Evolutionary conservation across 2,888 invertebrate species (phyloP), one percentile per base, ranked within the genome.

Genomic region (Zygogramma bicolorata): DNA sequence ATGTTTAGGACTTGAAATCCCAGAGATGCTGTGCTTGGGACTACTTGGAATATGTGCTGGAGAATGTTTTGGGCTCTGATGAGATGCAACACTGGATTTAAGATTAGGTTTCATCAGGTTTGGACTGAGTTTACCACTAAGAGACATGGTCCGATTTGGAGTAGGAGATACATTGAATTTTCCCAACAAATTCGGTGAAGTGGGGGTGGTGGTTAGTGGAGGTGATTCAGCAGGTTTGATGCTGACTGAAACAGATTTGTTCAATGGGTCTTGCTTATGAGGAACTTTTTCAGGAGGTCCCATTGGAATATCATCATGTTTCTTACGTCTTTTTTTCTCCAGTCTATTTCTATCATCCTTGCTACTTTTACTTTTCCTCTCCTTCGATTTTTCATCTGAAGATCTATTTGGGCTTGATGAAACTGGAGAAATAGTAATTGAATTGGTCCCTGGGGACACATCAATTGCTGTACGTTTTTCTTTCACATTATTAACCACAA

Each of bases 251-350:
- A 93, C 92, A 0, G 93, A 92, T 84, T 93, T 93, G 1, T 91
- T 91, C 25, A 93, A 84, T 1, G 92, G 91, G 81, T 94, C 93
- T 81, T 92, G 92, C 61, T 83, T 83, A 3, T 79, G 75, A 0
- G 94, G 94, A 8, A 94, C 89, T 85, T 95, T 95, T 75, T 95
- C 95, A 0, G 96, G 95, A 0, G 94, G 94, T 0, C 94, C 94
- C 94, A 94, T 94, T 0, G 93, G 91, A 82, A 93, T 92, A 75
- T 94, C 95, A 76, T 94, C 92, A 65, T 93, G 89, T 83, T 94
- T 94, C 81, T 94, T 91, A 79, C 95, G 94, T 18, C 90, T 85
- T 80, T 92, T 92, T 84, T 94, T 95, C 75, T 95, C 92, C 71
- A 89, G 74, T 88, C 68, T 75, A 81, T 86, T 77, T 83, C 88